Evolutionary conservation across 1,140 invertebrate species (phyloP), one percentile per base, ranked within the genome.

Genomic region (Dermatophagoides farinae): DNA sequence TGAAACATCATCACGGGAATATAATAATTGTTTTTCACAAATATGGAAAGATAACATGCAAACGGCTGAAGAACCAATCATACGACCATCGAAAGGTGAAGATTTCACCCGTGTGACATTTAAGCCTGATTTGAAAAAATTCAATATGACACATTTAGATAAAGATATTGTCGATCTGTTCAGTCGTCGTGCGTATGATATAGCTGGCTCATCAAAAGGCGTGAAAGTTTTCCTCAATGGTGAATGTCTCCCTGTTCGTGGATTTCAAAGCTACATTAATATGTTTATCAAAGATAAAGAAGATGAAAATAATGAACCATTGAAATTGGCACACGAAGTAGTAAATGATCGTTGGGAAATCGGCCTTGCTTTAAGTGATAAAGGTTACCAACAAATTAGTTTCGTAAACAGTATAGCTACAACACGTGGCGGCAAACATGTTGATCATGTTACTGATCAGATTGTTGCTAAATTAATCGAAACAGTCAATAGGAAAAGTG

Each of bases 381-480:
- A 88, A 62, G 80, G 80, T 64, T 98, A 97, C 71, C 90, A 97
- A 71, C 95, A 98, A 77, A 86, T 97, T 65, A 98, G 93, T 31
- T 99, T 99, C 75, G 96, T 98, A 6, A 99, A 99, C 73, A 97
- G 90, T 65, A 99, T 99, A 69, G 92, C 95, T n/a, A 99, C 96
- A 0, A 92, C 87, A 11, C 98, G 97, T 80, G 96, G 96, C 66
- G 96, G 96, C 14, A 80, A 91, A 52, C 96, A 99, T 73, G 88
- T 99, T 20, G 95, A 99, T 71, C 83, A 97, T 70, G 81, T 98
- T 2, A 77, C 83, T 1, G 95, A 99, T 68, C 79, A 83, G 69
- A 79, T 98, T 57, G 72, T 78, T 0, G 87, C 88, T 67, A 86
- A 90, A 69, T 73, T 97, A n/a, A 78, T 83, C 46, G 93, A 97